phyloP scores from a whole-genome alignment of 2,797 vertebrate genomes.

The Enoplosus armatus region DNA sequence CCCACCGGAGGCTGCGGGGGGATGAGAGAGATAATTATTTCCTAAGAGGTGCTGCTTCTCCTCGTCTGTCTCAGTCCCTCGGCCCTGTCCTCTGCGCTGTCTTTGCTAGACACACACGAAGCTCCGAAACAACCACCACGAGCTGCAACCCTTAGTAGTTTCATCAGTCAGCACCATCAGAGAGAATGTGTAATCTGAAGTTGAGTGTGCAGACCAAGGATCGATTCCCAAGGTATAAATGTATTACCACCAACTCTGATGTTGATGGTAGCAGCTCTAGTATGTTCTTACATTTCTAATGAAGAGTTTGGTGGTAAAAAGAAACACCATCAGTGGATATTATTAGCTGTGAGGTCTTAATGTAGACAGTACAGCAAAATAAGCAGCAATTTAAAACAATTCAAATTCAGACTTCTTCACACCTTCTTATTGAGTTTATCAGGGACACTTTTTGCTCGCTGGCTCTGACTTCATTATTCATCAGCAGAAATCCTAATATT shows the following conservation, averaged over 20 bases:
- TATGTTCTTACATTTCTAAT: conserved; percentile 35
- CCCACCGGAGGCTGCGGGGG: conserved; percentile 60
- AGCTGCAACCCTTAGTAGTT: conserved; percentile 44
- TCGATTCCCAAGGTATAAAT: conserved; percentile 64
- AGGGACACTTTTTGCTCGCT: background rate
- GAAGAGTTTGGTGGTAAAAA: conserved; percentile 34
- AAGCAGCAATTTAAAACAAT: background rate
- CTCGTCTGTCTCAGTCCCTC: conserved; percentile 58
- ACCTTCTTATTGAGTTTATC: conserved; percentile 8
- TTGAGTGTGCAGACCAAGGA: conserved; percentile 36
- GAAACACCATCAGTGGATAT: conserved; percentile 3
- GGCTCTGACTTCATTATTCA: conserved; percentile 4
- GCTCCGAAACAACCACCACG: conserved; percentile 17
- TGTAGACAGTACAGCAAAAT: conserved; percentile 3
- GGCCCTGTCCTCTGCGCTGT: conserved; percentile 6
- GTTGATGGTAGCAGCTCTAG: conserved; percentile 39
- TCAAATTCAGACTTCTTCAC: background rate
- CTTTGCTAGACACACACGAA: conserved; percentile 8
- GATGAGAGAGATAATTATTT: conserved; percentile 76
- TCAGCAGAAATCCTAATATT: conserved; percentile 17
- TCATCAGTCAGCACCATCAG: conserved; percentile 65
- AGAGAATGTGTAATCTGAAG: conserved; percentile 67
- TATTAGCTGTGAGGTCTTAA: conserved; percentile 2
- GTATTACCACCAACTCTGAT: conserved; percentile 57
- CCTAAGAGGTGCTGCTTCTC: conserved; percentile 66